phyloP scores from a whole-genome alignment of 2,113 vertebrate genomes.

The Pristiophorus japonicus region DNA sequence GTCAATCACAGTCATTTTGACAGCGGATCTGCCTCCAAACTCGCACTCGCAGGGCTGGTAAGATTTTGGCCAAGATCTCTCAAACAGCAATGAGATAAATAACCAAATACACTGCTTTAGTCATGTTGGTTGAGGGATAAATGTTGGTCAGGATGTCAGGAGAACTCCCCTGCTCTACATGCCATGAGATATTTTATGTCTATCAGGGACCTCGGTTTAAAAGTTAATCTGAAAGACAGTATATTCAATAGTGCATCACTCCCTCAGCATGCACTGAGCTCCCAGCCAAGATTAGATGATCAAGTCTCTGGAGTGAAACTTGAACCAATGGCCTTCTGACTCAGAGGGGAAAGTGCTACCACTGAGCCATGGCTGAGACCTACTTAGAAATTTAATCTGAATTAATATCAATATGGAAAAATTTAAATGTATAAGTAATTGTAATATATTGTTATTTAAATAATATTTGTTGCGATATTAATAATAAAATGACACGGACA shows the following conservation, averaged over 20 bases:
- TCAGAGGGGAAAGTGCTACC: neutral
- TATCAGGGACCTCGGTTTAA: neutral
- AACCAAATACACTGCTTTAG: too few species aligned
- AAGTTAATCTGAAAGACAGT: neutral
- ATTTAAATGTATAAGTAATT: neutral
- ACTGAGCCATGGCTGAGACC: neutral
- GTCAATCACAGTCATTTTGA: too few species aligned
- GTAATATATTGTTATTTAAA: neutral
- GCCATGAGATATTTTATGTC: too few species aligned
- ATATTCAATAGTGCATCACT: neutral
- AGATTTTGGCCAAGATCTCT: too few species aligned
- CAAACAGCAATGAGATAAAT: too few species aligned
- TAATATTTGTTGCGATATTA: neutral
- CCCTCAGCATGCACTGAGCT: neutral
- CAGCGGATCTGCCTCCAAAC: too few species aligned
- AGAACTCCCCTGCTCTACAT: too few species aligned
- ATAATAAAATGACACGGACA: neutral
- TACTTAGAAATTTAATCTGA: neutral
- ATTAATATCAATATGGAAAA: neutral
- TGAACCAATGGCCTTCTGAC: neutral
- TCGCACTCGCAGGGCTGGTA: too few species aligned
- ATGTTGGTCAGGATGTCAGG: too few species aligned
- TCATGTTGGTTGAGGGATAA: too few species aligned
- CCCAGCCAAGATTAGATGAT: neutral
- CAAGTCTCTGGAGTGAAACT: neutral